These are phyloP conservation scores for Heliocidaris erythrogramma DNA, from an alignment of 35 echinoderm and acorn worm species.

Conservation along the genomic window DNA sequence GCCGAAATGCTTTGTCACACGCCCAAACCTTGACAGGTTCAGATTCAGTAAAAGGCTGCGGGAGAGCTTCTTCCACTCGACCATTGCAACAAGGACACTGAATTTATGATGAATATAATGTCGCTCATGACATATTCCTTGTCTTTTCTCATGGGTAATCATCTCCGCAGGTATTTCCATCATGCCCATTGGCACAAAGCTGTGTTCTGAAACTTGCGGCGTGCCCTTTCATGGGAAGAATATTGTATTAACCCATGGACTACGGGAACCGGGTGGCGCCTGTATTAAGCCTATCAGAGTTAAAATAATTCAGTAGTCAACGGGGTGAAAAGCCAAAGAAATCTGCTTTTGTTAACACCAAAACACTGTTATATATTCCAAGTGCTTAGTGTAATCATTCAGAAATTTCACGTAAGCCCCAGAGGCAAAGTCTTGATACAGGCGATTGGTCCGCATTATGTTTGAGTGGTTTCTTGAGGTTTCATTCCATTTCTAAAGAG, in stretches of 20 bases:
- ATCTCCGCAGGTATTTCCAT: background rate
- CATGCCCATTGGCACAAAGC: background rate
- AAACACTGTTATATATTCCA: too few relatives aligned
- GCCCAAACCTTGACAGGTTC: background rate
- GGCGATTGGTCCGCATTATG: too few relatives aligned
- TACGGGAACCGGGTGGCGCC: too few relatives aligned
- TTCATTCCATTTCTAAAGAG: too few relatives aligned
- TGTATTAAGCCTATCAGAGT: background rate
- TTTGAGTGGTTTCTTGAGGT: too few relatives aligned
- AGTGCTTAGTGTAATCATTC: too few relatives aligned
- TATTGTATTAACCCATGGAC: too few relatives aligned
- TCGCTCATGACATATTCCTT: background rate
- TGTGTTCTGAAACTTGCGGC: background rate
- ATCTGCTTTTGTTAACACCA: too few relatives aligned
- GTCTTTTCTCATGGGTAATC: background rate
- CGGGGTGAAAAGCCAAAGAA: too few relatives aligned
- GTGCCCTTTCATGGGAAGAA: background rate
- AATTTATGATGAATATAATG: background rate
- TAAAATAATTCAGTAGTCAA: too few relatives aligned
- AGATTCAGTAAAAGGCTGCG: background rate
- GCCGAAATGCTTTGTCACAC: background rate
- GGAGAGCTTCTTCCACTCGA: background rate
- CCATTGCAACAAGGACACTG: background rate
- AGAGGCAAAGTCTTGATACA: too few relatives aligned
- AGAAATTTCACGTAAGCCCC: too few relatives aligned